A percentile compares a stretch with the other conserved stretches of the same genome.
Conservation (phyloP, 1,140 invertebrate genomes). For the Drosophila baimaii region DNA sequence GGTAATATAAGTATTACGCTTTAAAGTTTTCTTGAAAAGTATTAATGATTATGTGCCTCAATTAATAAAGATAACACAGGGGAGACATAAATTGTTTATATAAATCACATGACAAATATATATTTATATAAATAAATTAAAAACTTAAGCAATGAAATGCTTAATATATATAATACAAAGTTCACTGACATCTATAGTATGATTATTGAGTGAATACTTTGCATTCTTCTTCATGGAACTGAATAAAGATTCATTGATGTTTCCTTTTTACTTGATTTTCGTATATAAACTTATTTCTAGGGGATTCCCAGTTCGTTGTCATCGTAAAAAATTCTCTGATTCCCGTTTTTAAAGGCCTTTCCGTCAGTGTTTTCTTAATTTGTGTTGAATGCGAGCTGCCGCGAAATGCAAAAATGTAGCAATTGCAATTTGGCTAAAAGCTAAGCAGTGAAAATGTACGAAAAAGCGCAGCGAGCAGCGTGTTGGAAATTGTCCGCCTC, state of each 20-base stretch:
- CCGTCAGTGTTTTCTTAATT: slow-evolving; percentile 51
- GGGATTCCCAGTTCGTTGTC: slow-evolving; percentile 21
- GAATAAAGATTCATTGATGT: slow-evolving; percentile 22
- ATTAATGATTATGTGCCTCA: background rate
- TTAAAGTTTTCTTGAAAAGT: background rate
- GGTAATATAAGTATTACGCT: no score
- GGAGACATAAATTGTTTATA: background rate
- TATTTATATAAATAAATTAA: background rate
- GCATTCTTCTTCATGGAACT: background rate
- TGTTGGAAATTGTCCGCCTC: slow-evolving; percentile 64
- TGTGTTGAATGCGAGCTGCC: slow-evolving; percentile 51
- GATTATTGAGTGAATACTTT: slow-evolving; percentile 1
- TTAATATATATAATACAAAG: background rate
- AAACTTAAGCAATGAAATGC: background rate
- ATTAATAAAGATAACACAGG: background rate
- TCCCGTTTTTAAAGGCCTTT: slow-evolving; percentile 21
- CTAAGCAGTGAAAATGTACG: slow-evolving; percentile 57
- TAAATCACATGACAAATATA: no score
- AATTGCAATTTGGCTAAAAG: slow-evolving; percentile 78
- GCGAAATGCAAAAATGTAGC: slow-evolving; percentile 48
- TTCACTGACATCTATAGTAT: slow-evolving; percentile 1
- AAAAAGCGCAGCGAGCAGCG: slow-evolving; percentile 54
- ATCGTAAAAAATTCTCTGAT: background rate
- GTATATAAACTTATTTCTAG: background rate
- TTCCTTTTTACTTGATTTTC: background rate